Base-by-base conservation (phyloP, 2,888 invertebrate species). In the Noctua janthina region DNA sequence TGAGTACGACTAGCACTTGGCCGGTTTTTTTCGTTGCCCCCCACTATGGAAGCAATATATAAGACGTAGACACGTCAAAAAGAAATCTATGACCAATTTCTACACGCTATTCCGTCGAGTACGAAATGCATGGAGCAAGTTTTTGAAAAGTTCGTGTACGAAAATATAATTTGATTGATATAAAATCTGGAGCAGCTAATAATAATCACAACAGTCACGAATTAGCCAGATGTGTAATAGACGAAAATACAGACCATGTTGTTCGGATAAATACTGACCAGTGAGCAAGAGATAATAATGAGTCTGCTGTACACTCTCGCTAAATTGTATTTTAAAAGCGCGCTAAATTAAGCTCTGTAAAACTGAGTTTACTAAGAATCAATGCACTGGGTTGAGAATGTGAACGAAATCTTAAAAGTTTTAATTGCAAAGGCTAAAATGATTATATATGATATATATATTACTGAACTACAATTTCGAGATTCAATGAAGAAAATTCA, bases 191-290 rank as follows among this genome's bases (percentile, higher is more conserved):
- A 80, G 69, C 83, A 80, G 80, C 84, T 80, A 79, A 73, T 79
- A 83, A 73, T 84, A 76, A 69, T 80, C 75, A 70, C 43, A 83
- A 73, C 79, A 73, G 72, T 84, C 80, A 79, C 72, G 84, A 83
- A 83, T 83, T 83, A 83, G 68, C 75, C 83, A 83, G 79, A 79
- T 83, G 83, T 83, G 73, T 74, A 71, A 71, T 78, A 78, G 73
- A 78, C 83, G 73, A 83, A 83, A 83, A 83, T 83, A 83, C 84
- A 66, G 84, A 74, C 79, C 83, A 79, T 83, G 29, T 62, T 74
- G 54, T 70, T 29, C 70, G 46, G 70, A 74, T 74, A 10, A 54
- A 74, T 67, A 71, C 67, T 71, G 71, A 62, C 84, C 62, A 51
- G 43, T 59, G 51, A 71, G 71, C 54, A 66, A 74, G 43, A 82